A percentile compares a stretch with the other conserved stretches of the same genome.
phyloP scores from a whole-genome alignment of 2,797 vertebrate genomes.

The Rhinoraja longicauda region DNA sequence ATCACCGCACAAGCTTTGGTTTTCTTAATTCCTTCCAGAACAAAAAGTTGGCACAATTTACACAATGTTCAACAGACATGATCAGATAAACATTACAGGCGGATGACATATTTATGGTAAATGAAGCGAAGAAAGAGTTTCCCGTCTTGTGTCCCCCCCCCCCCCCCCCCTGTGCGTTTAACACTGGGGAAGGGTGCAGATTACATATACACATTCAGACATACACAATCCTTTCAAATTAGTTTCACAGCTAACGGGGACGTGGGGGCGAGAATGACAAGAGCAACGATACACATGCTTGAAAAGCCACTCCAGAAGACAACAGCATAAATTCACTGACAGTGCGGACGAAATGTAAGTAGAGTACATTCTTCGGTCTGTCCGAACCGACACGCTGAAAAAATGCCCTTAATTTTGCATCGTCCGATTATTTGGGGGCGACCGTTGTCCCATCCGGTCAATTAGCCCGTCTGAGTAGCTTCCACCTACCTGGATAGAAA shows the following conservation, averaged over 20 bases:
- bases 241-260: not conserved
- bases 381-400: not conserved
- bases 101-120: not conserved
- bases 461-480: slow-evolving; percentile 47
- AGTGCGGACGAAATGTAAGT: not conserved
- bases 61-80: not conserved
- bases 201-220: not conserved
- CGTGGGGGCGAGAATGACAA: not conserved
- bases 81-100: not conserved
- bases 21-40: not conserved
- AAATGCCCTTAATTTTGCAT: not conserved
- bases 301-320: not conserved
- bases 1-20: not conserved
- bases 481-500: slow-evolving; percentile 76
- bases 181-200: not conserved
- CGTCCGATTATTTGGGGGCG: not conserved
- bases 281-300: not conserved
- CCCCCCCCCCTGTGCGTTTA: not conserved
- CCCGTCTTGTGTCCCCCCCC: not conserved
- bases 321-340: not conserved
- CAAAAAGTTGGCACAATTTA: not conserved
- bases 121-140: not conserved
- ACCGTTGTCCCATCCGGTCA: not conserved
- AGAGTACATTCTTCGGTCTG: not conserved
- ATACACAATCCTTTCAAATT: not conserved